These are phyloP conservation scores for Cheumatopsyche charites DNA, from an alignment of 1,140 invertebrate species.

Conservation along the genomic window DNA sequence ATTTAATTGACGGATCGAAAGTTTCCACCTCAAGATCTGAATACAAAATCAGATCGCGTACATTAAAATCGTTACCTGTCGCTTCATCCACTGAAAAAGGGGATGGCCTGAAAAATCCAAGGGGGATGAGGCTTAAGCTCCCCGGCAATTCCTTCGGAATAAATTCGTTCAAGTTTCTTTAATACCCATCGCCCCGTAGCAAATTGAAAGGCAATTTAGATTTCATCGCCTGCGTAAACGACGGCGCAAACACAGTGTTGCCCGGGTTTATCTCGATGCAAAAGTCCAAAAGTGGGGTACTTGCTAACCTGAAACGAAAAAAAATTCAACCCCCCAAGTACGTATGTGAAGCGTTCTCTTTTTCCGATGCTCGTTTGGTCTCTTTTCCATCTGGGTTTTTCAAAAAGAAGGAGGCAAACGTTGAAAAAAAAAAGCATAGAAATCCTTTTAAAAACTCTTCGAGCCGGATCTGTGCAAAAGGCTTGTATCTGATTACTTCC, in stretches of 20 bases:
- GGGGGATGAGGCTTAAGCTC: conserved; percentile 9
- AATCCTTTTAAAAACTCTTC: conserved; percentile 33
- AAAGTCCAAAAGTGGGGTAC: conserved; percentile 32
- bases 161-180: conserved; percentile 42
- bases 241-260: conserved; percentile 34
- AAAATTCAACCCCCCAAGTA: background rate
- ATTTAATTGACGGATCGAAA: too few species aligned
- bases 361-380: background rate
- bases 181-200: conserved; percentile 39
- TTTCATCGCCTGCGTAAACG: conserved; percentile 43
- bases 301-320: background rate
- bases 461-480: conserved; percentile 23
- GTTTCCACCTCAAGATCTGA: too few species aligned
- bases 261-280: conserved; percentile 43
- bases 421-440: conserved; percentile 27
- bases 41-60: too few species aligned
- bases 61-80: too few species aligned
- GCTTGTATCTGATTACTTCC: conserved; percentile 36
- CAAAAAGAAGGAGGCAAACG: background rate
- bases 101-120: conserved; percentile 5
- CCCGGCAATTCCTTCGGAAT: conserved; percentile 33
- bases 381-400: background rate
- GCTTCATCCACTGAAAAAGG: conserved; percentile 4
- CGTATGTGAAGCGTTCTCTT: background rate
- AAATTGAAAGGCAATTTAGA: conserved; percentile 48